Evolutionary conservation across 2,113 vertebrate species (phyloP).

Genomic region (Mesocricetus auratus): DNA sequence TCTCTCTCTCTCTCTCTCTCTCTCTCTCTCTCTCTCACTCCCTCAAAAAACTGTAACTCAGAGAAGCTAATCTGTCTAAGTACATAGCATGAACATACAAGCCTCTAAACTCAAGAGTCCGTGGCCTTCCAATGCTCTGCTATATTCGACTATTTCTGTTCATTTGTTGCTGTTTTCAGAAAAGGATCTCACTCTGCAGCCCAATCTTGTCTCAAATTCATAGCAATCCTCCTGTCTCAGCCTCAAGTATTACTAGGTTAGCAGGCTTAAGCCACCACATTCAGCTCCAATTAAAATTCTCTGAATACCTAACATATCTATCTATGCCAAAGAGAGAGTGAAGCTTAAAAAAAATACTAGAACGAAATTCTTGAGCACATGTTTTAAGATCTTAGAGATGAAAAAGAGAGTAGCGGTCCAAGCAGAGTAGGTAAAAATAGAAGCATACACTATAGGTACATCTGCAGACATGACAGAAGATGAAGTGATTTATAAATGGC

Average conservation of each 20-base stretch:
- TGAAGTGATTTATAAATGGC: not conserved
- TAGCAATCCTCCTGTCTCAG: not conserved
- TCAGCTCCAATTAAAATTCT: not conserved
- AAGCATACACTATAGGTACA: not conserved
- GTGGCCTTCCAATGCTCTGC: not conserved
- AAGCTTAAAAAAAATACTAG: not conserved
- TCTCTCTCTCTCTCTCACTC: no score
- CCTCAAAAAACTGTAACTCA: not conserved
- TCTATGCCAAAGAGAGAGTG: not conserved
- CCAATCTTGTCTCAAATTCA: not conserved
- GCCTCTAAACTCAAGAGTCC: not conserved
- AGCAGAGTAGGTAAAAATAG: no score
- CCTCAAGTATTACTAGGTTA: not conserved
- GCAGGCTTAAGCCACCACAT: not conserved
- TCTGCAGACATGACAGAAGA: not conserved
- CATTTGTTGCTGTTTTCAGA: not conserved
- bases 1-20: no score
- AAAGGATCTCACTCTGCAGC: not conserved
- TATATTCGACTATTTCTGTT: not conserved
- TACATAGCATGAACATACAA: not conserved
- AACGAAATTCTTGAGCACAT: not conserved
- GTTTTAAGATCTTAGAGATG: not conserved
- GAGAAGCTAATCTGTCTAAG: not conserved
- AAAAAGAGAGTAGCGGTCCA: not conserved
- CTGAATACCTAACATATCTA: not conserved